Evolutionary conservation across 2,113 vertebrate genomes (phyloP).

Genomic region (Eurypyga helias): DNA sequence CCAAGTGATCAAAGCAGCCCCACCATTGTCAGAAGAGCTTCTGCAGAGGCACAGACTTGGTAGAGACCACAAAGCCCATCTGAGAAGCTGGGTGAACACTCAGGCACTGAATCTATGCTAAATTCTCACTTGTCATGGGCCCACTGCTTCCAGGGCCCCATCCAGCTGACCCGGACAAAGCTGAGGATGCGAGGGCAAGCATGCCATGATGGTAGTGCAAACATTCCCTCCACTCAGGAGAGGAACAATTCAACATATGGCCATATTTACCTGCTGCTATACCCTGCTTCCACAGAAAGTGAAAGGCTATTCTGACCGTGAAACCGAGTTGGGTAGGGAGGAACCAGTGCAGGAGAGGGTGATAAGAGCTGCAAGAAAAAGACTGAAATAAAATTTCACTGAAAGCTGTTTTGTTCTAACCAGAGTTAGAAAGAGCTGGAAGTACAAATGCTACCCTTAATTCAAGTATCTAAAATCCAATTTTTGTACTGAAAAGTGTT

Average conservation of each 20-base stretch:
- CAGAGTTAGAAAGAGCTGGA: not conserved
- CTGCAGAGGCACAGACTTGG: not conserved
- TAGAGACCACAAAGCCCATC: not conserved
- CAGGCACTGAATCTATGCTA: not conserved
- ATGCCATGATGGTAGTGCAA: not conserved
- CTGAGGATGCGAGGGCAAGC: not conserved
- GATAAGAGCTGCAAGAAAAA: not conserved
- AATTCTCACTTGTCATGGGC: not conserved
- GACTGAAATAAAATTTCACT: not conserved
- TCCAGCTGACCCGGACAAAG: not conserved
- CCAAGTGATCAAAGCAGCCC: accelerated
- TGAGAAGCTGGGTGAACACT: not conserved
- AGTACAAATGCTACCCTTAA: not conserved
- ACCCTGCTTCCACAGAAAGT: not conserved
- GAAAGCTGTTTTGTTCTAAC: not conserved
- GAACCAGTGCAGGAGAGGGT: not conserved
- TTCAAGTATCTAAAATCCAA: not conserved
- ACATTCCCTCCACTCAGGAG: not conserved
- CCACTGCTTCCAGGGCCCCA: not conserved
- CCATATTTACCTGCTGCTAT: constrained; percentile 11
- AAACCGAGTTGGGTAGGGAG: not conserved
- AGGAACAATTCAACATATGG: constrained; percentile 43
- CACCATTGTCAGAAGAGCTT: not conserved
- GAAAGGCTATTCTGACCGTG: not conserved
- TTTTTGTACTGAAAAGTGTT: not conserved